phyloP scores from a whole-genome alignment of 1,140 invertebrate genomes.

The Agraylea sexmaculata region DNA sequence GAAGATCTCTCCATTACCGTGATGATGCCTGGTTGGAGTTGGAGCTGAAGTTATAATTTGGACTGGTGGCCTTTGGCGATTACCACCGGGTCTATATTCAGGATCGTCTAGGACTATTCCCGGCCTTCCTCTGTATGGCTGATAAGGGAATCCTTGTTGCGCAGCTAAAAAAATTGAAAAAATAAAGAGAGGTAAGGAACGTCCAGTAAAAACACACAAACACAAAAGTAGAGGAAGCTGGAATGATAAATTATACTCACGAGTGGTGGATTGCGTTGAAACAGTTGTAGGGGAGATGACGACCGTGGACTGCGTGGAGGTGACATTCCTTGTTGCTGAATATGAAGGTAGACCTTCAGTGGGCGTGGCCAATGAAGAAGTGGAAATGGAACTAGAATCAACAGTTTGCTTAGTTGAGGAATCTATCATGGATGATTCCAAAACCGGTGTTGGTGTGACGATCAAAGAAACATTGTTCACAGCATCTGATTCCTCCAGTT shows the following conservation, averaged over 20 bases:
- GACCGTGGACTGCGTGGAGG: no score
- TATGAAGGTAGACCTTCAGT: constrained; percentile 5
- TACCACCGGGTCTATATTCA: constrained; percentile 61
- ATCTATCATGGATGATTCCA: constrained; percentile 14
- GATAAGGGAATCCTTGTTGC: constrained; percentile 26
- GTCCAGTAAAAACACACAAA: constrained; percentile 6
- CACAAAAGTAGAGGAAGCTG: neutral
- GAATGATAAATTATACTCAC: constrained; percentile 9
- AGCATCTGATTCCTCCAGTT: constrained; percentile 17
- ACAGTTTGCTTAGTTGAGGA: neutral
- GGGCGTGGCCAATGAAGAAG: constrained; percentile 4
- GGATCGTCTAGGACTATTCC: constrained; percentile 74
- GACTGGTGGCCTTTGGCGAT: constrained; percentile 23
- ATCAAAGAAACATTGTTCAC: constrained; percentile 3
- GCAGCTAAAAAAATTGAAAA: constrained; percentile 24
- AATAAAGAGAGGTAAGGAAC: constrained; percentile 1
- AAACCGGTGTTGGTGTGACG: constrained; percentile 9
- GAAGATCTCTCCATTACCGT: constrained; percentile 64
- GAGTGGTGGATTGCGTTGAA: constrained; percentile 8
- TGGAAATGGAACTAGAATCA: neutral
- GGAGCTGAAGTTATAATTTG: constrained; percentile 32
- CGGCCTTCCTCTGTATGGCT: constrained; percentile 57
- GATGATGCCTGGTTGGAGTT: constrained; percentile 29
- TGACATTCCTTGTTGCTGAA: no score
- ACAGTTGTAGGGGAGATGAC: no score